phyloP scores from a whole-genome alignment of 2,888 invertebrate genomes.

The Patella depressa region DNA sequence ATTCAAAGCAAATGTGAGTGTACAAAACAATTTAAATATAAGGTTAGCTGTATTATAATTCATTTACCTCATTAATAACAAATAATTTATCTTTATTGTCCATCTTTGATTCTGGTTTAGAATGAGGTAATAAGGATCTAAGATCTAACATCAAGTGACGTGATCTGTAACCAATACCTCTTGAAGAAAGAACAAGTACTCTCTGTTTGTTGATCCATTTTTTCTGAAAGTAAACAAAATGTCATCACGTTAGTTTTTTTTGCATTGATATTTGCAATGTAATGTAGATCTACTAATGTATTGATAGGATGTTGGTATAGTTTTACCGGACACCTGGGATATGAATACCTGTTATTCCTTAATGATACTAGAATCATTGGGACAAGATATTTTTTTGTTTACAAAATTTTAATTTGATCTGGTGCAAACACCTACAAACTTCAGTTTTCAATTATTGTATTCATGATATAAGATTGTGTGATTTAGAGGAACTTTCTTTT shows the following conservation, averaged over 20 bases:
- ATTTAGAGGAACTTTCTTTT: background rate
- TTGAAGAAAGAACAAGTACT: constrained; percentile 92
- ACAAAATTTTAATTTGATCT: too few relatives aligned
- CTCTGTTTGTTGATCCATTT: constrained; percentile 96
- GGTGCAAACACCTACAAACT: too few relatives aligned
- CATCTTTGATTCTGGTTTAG: constrained; percentile 94
- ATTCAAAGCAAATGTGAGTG: background rate
- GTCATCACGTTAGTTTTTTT: background rate
- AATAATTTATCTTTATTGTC: constrained; percentile 89
- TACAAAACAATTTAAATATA: background rate
- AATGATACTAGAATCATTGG: background rate
- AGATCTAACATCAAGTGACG: constrained; percentile 97
- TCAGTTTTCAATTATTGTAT: too few relatives aligned
- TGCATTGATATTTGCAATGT: too few relatives aligned
- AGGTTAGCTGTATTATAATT: background rate
- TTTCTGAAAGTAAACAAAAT: constrained; percentile 74
- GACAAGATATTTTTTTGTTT: background rate
- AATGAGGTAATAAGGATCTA: constrained; percentile 92
- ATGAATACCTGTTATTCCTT: too few relatives aligned
- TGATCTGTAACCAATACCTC: constrained; percentile 92
- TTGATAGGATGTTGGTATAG: too few relatives aligned
- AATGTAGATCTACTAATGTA: too few relatives aligned
- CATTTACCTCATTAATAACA: constrained; percentile 85
- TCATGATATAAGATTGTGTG: background rate
- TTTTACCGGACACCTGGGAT: too few relatives aligned